Percentiles rank a stretch among this genome's conserved stretches.
Evolutionary conservation across 2,113 vertebrate genomes (phyloP).

Genomic region (Neopipo cinnamomea): DNA sequence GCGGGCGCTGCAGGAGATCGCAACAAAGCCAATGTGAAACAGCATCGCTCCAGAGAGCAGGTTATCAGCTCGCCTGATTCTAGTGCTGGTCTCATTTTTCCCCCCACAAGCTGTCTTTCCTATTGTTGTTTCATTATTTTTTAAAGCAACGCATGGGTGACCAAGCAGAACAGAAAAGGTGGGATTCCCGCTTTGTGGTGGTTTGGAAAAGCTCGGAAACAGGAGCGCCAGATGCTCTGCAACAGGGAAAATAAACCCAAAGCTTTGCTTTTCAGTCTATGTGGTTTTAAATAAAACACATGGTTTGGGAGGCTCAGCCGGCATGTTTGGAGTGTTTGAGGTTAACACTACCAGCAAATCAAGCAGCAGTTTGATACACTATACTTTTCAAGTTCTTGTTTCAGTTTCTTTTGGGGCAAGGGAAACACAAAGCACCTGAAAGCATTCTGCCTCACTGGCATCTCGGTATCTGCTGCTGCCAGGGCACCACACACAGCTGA

Average conservation of each 20-base stretch:
- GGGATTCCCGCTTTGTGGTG: background rate
- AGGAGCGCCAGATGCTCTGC: background rate
- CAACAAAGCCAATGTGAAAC: background rate
- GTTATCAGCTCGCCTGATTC: background rate
- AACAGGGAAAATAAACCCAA: background rate
- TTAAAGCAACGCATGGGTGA: background rate
- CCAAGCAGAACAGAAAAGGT: background rate
- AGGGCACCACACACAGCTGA: background rate
- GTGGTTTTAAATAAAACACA: slow-evolving; percentile 20
- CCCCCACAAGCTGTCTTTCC: background rate
- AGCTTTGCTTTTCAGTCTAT: background rate
- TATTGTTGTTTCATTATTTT: background rate
- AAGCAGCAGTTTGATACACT: background rate
- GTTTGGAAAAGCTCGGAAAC: background rate
- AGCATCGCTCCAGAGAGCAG: background rate
- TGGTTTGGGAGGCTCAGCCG: background rate
- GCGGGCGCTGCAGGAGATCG: background rate
- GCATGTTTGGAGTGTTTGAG: background rate
- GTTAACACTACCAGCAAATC: background rate
- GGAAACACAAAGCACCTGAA: background rate
- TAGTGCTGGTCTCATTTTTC: background rate
- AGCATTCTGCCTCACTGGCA: background rate
- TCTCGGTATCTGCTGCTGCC: accelerated
- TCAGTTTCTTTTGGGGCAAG: background rate
- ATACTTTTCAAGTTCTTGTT: background rate